phyloP scores from a whole-genome alignment of 1,140 invertebrate genomes.

The Euura lappo region DNA sequence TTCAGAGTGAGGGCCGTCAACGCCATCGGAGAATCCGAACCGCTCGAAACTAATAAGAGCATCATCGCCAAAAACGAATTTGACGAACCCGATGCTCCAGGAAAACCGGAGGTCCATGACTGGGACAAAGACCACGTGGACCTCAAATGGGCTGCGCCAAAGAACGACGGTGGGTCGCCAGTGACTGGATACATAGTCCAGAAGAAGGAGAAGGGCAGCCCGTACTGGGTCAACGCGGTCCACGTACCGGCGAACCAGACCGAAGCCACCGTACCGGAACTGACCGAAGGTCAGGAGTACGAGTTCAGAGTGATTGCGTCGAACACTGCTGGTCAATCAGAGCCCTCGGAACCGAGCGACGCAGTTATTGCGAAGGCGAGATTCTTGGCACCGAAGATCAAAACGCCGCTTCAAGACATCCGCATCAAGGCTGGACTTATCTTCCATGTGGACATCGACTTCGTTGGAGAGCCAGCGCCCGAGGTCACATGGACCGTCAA shows the following conservation, averaged over 20 bases:
- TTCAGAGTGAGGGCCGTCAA: slow-evolving; percentile 94
- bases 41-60: slow-evolving; percentile 81
- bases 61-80: slow-evolving; percentile 95
- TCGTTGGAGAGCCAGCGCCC: slow-evolving; percentile 88
- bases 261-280: slow-evolving; percentile 81
- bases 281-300: slow-evolving; percentile 94
- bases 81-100: slow-evolving; percentile 89
- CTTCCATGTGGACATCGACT: slow-evolving; percentile 91
- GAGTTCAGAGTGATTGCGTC: slow-evolving; percentile 95
- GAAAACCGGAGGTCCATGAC: slow-evolving; percentile 84
- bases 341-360: slow-evolving; percentile 93
- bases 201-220: slow-evolving; percentile 93
- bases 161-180: slow-evolving; percentile 88
- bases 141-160: slow-evolving; percentile 86
- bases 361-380: slow-evolving; percentile 85
- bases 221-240: slow-evolving; percentile 87
- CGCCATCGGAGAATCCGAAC: slow-evolving; percentile 92
- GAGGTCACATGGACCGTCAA: slow-evolving; percentile 85
- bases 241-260: slow-evolving; percentile 83
- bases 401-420: slow-evolving; percentile 86
- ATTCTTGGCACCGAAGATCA: slow-evolving; percentile 90
- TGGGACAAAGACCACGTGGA: slow-evolving; percentile 95
- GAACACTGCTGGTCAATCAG: slow-evolving; percentile 94
- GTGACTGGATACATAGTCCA: slow-evolving; percentile 94
- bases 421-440: slow-evolving; percentile 91